Percentiles rank a stretch among this genome's conserved stretches.
These are phyloP conservation scores for Falco cherrug DNA, from an alignment of 2,797 vertebrate species.

Conservation along the genomic window DNA sequence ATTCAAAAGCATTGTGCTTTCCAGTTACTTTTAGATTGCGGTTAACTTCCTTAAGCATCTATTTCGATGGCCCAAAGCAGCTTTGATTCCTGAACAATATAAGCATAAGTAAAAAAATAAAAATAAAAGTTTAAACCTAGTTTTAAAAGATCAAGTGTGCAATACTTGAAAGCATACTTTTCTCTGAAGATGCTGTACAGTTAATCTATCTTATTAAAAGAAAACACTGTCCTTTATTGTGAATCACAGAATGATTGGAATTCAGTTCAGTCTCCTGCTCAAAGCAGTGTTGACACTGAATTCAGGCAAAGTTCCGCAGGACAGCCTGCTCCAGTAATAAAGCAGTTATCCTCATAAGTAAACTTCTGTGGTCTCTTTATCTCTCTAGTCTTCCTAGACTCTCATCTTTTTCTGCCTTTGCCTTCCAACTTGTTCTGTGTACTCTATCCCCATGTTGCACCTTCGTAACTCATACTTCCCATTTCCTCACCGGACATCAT, in stretches of 20 bases:
- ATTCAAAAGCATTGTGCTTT: accelerated
- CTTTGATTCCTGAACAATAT: background rate
- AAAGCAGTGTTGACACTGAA: background rate
- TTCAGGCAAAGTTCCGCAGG: background rate
- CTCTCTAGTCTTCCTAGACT: background rate
- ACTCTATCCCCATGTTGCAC: background rate
- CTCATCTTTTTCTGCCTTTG: background rate
- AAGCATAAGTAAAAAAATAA: background rate
- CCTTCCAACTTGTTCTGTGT: background rate
- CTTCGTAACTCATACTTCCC: background rate
- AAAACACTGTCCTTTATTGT: background rate
- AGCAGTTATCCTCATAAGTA: background rate
- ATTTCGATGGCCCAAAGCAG: background rate
- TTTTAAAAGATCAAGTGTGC: background rate
- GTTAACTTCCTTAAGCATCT: background rate
- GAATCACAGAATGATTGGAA: background rate
- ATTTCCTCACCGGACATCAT: background rate
- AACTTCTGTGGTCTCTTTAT: background rate
- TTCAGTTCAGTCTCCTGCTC: background rate
- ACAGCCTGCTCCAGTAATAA: background rate
- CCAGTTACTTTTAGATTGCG: background rate
- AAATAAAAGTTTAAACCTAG: background rate
- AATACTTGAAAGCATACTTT: background rate
- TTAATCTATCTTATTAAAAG: background rate
- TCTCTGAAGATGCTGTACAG: background rate